These are phyloP conservation scores for Lithophane ornitopus DNA, from an alignment of 2,888 invertebrate species.

Conservation along the genomic window DNA sequence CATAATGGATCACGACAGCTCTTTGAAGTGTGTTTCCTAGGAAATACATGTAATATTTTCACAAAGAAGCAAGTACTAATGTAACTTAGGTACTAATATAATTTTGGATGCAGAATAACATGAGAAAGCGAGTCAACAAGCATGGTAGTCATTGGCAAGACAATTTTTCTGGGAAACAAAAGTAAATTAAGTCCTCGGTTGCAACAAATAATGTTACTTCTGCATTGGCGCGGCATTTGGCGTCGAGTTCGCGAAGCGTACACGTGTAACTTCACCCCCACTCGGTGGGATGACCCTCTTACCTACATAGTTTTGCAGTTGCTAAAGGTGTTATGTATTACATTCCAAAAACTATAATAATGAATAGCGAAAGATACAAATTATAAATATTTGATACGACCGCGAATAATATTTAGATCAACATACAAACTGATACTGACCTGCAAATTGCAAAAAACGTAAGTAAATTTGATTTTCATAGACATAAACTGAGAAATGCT, in stretches of 20 bases:
- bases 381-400: too few species aligned
- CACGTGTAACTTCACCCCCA: too few species aligned
- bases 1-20: neutral
- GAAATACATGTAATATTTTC: neutral
- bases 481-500: too few species aligned
- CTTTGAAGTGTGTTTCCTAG: neutral
- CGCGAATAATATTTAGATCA: too few species aligned
- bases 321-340: neutral
- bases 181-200: neutral
- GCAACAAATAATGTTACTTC: neutral
- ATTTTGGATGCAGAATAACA: neutral
- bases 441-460: too few species aligned
- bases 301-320: neutral
- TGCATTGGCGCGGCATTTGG: too few species aligned
- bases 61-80: neutral
- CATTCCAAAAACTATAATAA: too few species aligned
- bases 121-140: neutral
- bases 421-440: too few species aligned
- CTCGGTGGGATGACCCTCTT: too few species aligned
- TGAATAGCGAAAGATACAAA: neutral
- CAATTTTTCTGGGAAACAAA: neutral
- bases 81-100: neutral
- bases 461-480: too few species aligned
- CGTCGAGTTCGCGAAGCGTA: too few species aligned
- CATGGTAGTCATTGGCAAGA: neutral